Evolutionary conservation across 1,140 invertebrate genomes (phyloP).

Genomic region (Druon quercuslanigerum): DNA sequence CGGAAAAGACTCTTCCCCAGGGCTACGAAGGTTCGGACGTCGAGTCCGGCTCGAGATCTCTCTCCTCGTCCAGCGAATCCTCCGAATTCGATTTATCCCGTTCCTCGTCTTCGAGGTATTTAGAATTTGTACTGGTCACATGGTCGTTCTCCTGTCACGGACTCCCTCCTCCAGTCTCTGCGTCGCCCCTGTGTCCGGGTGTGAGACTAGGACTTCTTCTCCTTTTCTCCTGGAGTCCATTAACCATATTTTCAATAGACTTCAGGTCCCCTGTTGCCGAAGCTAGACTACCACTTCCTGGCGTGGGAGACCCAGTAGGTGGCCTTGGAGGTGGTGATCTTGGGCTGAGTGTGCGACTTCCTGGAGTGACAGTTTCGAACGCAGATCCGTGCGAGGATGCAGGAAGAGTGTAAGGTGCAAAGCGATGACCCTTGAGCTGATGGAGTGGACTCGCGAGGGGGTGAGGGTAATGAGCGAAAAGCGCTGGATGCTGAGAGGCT

Average conservation of each 20-base stretch:
- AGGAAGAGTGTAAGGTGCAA: constrained; percentile 89
- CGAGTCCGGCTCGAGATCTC: constrained; percentile 66
- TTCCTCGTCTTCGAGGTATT: constrained; percentile 56
- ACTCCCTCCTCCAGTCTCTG: constrained; percentile 67
- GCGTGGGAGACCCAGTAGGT: constrained; percentile 78
- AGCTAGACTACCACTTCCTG: constrained; percentile 70
- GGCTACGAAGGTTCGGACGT: constrained; percentile 74
- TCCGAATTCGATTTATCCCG: constrained; percentile 41
- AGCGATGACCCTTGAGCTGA: constrained; percentile 82
- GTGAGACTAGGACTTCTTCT: constrained; percentile 64
- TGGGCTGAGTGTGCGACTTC: constrained; percentile 79
- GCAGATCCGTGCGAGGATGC: constrained; percentile 83
- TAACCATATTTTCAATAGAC: constrained; percentile 98
- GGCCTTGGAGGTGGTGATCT: constrained; percentile 80
- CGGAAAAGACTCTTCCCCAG: constrained; percentile 17
- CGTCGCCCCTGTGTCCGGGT: constrained; percentile 63
- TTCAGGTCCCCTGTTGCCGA: constrained; percentile 86
- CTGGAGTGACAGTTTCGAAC: constrained; percentile 89
- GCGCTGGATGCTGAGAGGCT: constrained; percentile 84
- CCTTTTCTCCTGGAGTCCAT: constrained; percentile 88
- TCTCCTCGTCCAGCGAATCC: constrained; percentile 56
- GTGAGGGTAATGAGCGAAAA: constrained; percentile 83
- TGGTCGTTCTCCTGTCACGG: constrained; percentile 74
- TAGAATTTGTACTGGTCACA: constrained; percentile 65
- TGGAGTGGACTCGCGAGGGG: constrained; percentile 74